Evolutionary conservation across 1,140 invertebrate species (phyloP).

Genomic region (Orius insidiosus): DNA sequence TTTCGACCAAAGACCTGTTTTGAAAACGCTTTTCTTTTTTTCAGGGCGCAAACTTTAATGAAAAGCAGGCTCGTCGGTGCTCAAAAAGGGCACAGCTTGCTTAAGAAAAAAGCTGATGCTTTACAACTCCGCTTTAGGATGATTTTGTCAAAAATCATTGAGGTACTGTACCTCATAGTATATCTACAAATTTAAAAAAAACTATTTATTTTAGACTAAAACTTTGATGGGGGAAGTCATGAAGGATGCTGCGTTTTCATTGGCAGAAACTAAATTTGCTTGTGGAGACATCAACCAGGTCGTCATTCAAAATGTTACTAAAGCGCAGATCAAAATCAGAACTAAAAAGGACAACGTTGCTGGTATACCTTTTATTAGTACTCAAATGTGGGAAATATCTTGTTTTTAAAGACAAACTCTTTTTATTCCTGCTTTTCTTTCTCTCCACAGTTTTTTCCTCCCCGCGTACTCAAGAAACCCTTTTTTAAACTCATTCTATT

Average conservation of each 20-base stretch:
- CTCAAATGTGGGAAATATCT: too few species aligned
- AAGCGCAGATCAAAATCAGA: constrained; percentile 95
- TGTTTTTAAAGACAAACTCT: too few species aligned
- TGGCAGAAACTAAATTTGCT: constrained; percentile 97
- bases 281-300: constrained; percentile 97
- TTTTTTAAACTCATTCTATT: too few species aligned
- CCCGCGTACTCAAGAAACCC: too few species aligned
- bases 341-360: constrained; percentile 99
- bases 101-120: constrained; percentile 99
- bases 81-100: constrained; percentile 92
- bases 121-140: constrained; percentile 93
- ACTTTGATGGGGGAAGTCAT: constrained; percentile 98
- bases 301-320: constrained; percentile 97
- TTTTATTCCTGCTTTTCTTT: too few species aligned
- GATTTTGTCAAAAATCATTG: constrained; percentile 96
- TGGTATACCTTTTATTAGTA: too few species aligned
- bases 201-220: constrained; percentile 76
- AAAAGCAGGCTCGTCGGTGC: constrained; percentile 85
- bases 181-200: too few species aligned
- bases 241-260: constrained; percentile 97
- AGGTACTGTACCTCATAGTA: too few species aligned
- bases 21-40: constrained; percentile 23
- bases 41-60: constrained; percentile 69
- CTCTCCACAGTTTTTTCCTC: too few species aligned
- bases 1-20: background rate